phyloP scores from a whole-genome alignment of 2,888 invertebrate genomes.

The Nasonia oneida region DNA sequence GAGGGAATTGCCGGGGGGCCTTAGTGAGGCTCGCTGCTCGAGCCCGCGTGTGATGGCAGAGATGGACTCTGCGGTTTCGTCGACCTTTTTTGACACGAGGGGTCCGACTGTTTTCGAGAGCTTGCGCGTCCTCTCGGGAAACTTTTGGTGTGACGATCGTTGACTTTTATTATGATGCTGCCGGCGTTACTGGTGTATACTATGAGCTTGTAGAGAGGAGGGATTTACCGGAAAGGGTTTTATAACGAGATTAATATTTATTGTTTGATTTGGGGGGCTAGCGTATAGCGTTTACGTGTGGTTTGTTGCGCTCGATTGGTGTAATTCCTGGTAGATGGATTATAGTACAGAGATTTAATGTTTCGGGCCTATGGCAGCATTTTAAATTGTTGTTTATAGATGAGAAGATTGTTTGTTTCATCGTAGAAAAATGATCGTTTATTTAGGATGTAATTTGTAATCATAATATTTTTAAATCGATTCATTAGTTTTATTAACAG shows the following conservation, averaged over 20 bases:
- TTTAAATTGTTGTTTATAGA: not conserved
- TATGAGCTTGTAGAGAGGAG: not conserved
- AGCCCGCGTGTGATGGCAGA: not conserved
- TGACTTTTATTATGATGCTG: constrained; percentile 15
- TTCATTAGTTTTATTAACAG: too few relatives aligned
- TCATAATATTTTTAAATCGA: too few relatives aligned
- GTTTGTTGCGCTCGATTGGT: not conserved
- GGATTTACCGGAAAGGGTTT: constrained; percentile 12
- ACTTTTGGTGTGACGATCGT: constrained; percentile 6
- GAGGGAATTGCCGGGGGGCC: constrained; percentile 27
- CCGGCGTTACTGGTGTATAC: not conserved
- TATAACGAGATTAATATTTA: constrained; percentile 42
- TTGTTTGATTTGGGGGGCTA: constrained; percentile 25
- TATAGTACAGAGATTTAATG: not conserved
- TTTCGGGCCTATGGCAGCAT: not conserved
- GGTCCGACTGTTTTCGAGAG: constrained; percentile 5
- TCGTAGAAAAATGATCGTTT: too few relatives aligned
- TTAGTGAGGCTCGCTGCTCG: constrained; percentile 45
- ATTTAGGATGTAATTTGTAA: too few relatives aligned
- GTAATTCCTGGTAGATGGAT: not conserved
- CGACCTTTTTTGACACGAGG: not conserved
- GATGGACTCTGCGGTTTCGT: constrained; percentile 34
- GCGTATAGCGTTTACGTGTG: not conserved
- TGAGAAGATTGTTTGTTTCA: not conserved
- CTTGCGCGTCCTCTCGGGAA: constrained; percentile 2